Evolutionary conservation across 2,888 invertebrate genomes (phyloP), one percentile per base, ranked within the genome.

Genomic region (Calliscelio sp.): DNA sequence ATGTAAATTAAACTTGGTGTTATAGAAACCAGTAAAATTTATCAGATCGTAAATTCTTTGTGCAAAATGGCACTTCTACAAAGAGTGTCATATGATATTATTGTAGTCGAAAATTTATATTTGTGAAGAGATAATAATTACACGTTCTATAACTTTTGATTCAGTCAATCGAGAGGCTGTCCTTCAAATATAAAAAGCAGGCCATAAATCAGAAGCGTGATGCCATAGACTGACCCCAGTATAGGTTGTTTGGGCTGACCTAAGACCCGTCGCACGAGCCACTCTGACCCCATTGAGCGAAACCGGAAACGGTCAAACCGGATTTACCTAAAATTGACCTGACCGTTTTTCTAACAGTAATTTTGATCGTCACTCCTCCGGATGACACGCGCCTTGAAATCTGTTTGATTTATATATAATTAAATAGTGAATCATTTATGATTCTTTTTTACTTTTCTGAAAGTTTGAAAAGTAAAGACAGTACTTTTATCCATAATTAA

Each of bases 201-300:
- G 90, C 90, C 90, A 92, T 93, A 93, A 93, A 92, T 93, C 93
- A 93, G 89, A 82, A 80, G 84, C 87, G 89, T 88, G 91, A 88
- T 89, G 89, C 87, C 87, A 89, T 90, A 88, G 90, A 89, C 89
- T 92, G 92, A 92, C 92, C 91, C 89, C 90, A 89, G 87, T 89
- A 90, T 88, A 90, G 90, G 90, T 92, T 93, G 91, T 93, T 93
- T 92, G 91, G 92, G 90, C 91, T 92, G 92, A 92, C 91, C 91
- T 89, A 87, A 90, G 92, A 91, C 92, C 92, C 88, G 61, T 82
- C 85, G 88, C 89, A 89, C 89, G 88, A 87, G 86, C 87, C 88
- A 85, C 74, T 85, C 79, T 89, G 88, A 89, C 89, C 89, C 87
- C 87, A 78, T 85, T 83, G 79, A 78, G 84, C 55, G 82, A 84